Base-by-base conservation (phyloP, 1,140 invertebrate genomes). In the Drosophila ananassae region DNA sequence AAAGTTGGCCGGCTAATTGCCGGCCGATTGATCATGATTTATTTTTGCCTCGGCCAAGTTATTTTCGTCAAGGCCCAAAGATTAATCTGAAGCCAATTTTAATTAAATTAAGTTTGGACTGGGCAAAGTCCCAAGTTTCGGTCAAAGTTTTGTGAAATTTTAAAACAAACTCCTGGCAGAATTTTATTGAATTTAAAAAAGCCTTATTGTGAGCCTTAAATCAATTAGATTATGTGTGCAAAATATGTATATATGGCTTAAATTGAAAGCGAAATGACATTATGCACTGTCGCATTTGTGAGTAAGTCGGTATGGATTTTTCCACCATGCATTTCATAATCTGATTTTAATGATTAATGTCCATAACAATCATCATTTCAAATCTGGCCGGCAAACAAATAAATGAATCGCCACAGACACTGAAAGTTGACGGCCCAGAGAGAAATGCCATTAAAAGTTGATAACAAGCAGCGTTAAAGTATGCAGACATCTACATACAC, bases 401-500 rank as follows among this genome's bases (percentile, higher is more conserved):
- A 84, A 79, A 71, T 79, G 63, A 77, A 59, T 56, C 50, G 66
- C 60, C 30, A 58, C 39, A 28, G 28, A 60, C 47, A 46, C 53
- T 37, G 7, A 66, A 83, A 74, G 44, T 78, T 80, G 25, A 32
- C 55, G 58, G 60, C 51, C 44, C 48, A 78, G 69, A 56, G 53
- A 50, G 54, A 85, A 85, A 85, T 63, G 64, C 61, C 83, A 87
- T 85, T 85, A 85, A 89, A 87, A 82, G 74, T 85, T 85, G 69
- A 78, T 81, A 87, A 87, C 64, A 87, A 87, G 68, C 68, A 59
- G 32, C 66, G 67, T 73, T 74, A 62, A 77, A 81, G 77, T 85
- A 87, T 77, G 73, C 78, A 82, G 69, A 77, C 74, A 74, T 22
- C 41, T 68, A 57, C 61, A 52, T 32, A 44, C 44, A 53, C 53